Base-by-base conservation (phyloP, 2,888 invertebrate genomes). In the Mylabris sibirica region DNA sequence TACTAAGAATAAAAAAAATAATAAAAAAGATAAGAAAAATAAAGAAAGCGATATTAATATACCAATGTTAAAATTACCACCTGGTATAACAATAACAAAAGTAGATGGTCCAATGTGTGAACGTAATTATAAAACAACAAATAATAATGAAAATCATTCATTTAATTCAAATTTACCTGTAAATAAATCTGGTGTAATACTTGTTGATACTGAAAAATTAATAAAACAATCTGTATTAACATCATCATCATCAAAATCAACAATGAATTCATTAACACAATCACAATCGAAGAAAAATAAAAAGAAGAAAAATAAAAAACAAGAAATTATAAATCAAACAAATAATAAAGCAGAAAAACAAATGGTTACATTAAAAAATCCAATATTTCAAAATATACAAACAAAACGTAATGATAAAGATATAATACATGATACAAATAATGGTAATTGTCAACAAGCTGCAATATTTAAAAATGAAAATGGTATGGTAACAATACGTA, bases 401-500 rank as follows among this genome's bases (percentile, higher is more conserved):
- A 86, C 86, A 0, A 76, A 76, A 30, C 84, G 85, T 70, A 81
- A 83, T 34, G 71, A 83, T 85, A 0, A 85, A 20, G 78, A 79
- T 64, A 69, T 76, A 24, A 65, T 73, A 35, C 69, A 69, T 8
- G 77, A 79, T 60, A 69, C 76, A 34, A 73, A 75, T 5, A 70
- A 72, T 4, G 72, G 77, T 17, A 72, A 76, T 26, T 84, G 84
- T 77, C 89, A 89, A 66, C 90, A 90, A 63, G 90, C 90, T 3
- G 89, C 91, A 3, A 91, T 91, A 72, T 90, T 91, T 76, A 91
- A 90, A 76, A 90, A 90, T 73, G 91, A 90, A 71, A 90, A 91
- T 78, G 93, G 93, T 11, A 94, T 94, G 93, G 94, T 93, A 69
- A 94, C 94, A 0, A 95, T 94, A 63, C 86, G 94, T 12, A 94